Conservation (phyloP, 2,113 vertebrate species). For the Sorex fumeus region DNA sequence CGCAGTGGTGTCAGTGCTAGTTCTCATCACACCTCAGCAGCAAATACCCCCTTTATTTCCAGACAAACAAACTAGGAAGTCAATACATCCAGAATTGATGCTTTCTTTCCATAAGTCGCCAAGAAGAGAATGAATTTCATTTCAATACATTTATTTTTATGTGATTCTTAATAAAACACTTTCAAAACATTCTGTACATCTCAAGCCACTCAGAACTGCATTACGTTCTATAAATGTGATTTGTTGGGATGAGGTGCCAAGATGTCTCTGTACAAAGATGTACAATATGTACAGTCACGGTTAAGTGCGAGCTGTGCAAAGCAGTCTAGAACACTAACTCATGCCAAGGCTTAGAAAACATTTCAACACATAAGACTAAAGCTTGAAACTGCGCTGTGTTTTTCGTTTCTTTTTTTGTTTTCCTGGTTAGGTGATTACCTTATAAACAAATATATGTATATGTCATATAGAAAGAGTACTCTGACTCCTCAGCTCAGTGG, state of each 20-base stretch:
- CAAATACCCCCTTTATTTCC: slow-evolving; percentile 65
- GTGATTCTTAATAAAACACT: slow-evolving; percentile 93
- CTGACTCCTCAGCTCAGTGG: slow-evolving; percentile 84
- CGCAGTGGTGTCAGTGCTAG: neutral
- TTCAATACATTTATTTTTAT: slow-evolving; percentile 90
- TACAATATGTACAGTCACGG: slow-evolving; percentile 97
- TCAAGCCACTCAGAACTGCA: slow-evolving; percentile 89
- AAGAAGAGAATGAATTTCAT: slow-evolving; percentile 86
- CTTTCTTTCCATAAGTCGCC: slow-evolving; percentile 90
- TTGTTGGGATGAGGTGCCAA: slow-evolving; percentile 85
- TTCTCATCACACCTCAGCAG: slow-evolving; percentile 47
- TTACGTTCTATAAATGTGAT: slow-evolving; percentile 87
- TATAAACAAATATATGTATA: slow-evolving; percentile 87
- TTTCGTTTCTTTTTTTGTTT: neutral
- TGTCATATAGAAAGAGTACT: slow-evolving; percentile 84
- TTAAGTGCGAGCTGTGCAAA: slow-evolving; percentile 91
- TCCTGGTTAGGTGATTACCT: slow-evolving; percentile 85
- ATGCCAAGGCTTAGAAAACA: slow-evolving; percentile 90
- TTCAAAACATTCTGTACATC: slow-evolving; percentile 97
- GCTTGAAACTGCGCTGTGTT: slow-evolving; percentile 82
- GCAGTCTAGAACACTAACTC: slow-evolving; percentile 88
- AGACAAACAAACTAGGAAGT: slow-evolving; percentile 66
- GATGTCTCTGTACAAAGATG: slow-evolving; percentile 96
- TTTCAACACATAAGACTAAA: slow-evolving; percentile 87
- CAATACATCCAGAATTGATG: slow-evolving; percentile 85